Conservation (phyloP, 1,140 invertebrate genomes). For the Parasteatoda tepidariorum region DNA sequence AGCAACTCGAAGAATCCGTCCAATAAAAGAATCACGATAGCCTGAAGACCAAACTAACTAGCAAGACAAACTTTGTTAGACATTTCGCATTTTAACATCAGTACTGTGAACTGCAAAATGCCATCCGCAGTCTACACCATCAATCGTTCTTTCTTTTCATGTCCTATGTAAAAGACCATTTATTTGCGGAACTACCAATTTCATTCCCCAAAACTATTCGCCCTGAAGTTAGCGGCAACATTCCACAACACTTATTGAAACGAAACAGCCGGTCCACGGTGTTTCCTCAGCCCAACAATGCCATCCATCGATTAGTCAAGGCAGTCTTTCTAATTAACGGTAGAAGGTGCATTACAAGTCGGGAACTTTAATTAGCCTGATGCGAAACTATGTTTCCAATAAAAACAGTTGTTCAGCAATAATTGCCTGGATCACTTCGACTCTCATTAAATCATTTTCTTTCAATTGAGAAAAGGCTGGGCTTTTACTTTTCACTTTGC, state of each 20-base stretch:
- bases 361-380: constrained; percentile 39
- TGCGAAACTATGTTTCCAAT: constrained; percentile 57
- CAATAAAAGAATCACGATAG: no score
- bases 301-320: constrained; percentile 45
- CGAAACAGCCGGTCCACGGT: constrained; percentile 17
- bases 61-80: background rate
- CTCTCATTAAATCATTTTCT: constrained; percentile 55
- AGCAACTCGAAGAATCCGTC: no score
- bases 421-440: constrained; percentile 52
- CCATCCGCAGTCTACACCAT: constrained; percentile 6
- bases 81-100: background rate
- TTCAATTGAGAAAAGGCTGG: constrained; percentile 2
- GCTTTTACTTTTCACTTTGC: background rate
- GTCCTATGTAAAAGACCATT: constrained; percentile 34
- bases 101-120: background rate
- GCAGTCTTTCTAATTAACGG: constrained; percentile 55
- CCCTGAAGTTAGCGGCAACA: constrained; percentile 30
- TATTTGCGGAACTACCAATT: constrained; percentile 34
- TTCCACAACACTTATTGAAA: constrained; percentile 49
- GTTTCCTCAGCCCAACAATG: constrained; percentile 6
- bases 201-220: constrained; percentile 44
- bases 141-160: constrained; percentile 34
- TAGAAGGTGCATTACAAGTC: constrained; percentile 53
- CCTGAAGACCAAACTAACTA: no score
- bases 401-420: constrained; percentile 58